phyloP scores from a whole-genome alignment of 1,140 invertebrate species.

The Camponotus floridanus region DNA sequence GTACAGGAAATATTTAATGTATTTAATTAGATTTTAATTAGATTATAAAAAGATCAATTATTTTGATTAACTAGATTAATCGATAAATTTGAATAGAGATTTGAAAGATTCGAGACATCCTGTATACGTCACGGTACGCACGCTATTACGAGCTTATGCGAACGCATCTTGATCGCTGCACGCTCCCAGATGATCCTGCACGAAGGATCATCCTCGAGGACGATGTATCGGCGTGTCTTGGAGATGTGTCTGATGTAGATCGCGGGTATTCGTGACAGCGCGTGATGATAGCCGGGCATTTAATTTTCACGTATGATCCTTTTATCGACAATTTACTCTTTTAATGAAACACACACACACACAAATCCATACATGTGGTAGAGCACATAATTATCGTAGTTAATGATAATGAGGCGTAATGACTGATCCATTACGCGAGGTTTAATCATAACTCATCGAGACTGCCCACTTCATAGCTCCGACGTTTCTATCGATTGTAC shows the following conservation, averaged over 20 bases:
- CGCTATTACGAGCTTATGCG: slow-evolving; percentile 12
- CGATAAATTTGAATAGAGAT: background rate
- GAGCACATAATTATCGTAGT: slow-evolving; percentile 50
- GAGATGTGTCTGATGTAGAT: slow-evolving; percentile 29
- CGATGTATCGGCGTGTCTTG: slow-evolving; percentile 1
- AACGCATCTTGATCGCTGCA: slow-evolving; percentile 24
- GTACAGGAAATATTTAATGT: no score
- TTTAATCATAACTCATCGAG: slow-evolving; percentile 48
- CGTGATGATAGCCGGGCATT: slow-evolving; percentile 25
- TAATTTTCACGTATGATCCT: slow-evolving; percentile 38
- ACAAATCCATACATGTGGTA: background rate
- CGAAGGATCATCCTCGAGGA: background rate
- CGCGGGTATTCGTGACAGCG: slow-evolving; percentile 14
- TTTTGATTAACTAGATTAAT: no score
- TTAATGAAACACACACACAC: background rate
- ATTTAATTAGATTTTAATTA: background rate
- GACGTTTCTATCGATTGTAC: slow-evolving; percentile 49
- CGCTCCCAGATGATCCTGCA: slow-evolving; percentile 18
- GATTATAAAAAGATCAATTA: background rate
- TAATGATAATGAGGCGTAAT: slow-evolving; percentile 61
- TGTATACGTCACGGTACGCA: slow-evolving; percentile 26
- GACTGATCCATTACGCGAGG: slow-evolving; percentile 36
- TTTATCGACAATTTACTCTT: slow-evolving; percentile 37
- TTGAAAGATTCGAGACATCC: background rate
- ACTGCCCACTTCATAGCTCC: slow-evolving; percentile 6